Base-by-base conservation (phyloP, 2,888 invertebrate species). In the Ophonus ardosiacus region DNA sequence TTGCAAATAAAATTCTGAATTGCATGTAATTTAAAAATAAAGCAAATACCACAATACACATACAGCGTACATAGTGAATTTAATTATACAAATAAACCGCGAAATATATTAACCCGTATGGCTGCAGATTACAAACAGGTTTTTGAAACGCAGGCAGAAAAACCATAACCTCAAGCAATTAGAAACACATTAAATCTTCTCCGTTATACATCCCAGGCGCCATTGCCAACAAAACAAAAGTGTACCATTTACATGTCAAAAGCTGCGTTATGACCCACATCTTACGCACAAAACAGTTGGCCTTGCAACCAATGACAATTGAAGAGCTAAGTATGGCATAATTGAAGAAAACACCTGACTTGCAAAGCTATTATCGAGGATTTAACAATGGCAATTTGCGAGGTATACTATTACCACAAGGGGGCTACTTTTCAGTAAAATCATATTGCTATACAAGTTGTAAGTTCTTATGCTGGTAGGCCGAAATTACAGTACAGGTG, bases 231-330 rank as follows among this genome's bases (percentile, higher is more conserved):
- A n/a, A 40, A 68, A 68, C 38, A 68, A 74, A 40, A 74, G 43
- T 18, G 7, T n/a, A 0, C 18, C 8, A 43, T 74, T 74, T 74
- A 40, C 43, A 24, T 43, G 40, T 74, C 43, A 43, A 74, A 74
- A 74, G 43, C 71, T 74, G 71, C 71, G 43, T 74, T 74, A 74
- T 74, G 71, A 74, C 71, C 71, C 71, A 74, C 71, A 74, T 74
- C 71, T 74, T 18, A 43, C 17, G 7, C 40, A 43, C 68, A 40
- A 74, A 74, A 74, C 71, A 43, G 43, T 74, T 74, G 71, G 43
- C 71, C 43, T 74, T 74, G 71, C 71, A 43, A 74, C n/a, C 0
- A 21, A 10, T 59, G 17, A 59, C 59, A 59, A 59, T 59, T 15
- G 59, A 17, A 59, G 59, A 17, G 59, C 5, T 59, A 59, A 7